These are phyloP conservation scores for Neuroterus valhalla DNA, from an alignment of 1,140 invertebrate species.

Conservation along the genomic window DNA sequence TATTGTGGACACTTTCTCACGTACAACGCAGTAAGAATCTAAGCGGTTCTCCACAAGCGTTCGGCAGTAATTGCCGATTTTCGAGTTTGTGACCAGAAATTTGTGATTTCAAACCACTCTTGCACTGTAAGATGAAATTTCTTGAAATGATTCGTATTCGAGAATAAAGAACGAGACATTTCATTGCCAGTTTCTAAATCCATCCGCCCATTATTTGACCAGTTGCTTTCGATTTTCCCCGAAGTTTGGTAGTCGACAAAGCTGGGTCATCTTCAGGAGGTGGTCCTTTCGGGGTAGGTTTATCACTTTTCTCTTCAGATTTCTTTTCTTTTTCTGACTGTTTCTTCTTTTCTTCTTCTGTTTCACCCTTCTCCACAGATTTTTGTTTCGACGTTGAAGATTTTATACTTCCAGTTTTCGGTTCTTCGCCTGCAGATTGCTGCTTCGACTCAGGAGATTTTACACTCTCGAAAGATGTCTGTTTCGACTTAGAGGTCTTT, in stretches of 20 bases:
- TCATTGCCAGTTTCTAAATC: constrained; percentile 73
- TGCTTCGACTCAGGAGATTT: too few species aligned
- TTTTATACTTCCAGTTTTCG: too few species aligned
- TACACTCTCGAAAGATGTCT: neutral
- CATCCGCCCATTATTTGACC: constrained; percentile 81
- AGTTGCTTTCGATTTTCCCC: constrained; percentile 81
- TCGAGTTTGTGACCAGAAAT: too few species aligned
- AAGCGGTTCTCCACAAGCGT: too few species aligned
- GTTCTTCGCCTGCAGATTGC: too few species aligned
- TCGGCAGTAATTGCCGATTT: too few species aligned
- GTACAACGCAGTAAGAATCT: too few species aligned
- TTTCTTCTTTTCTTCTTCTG: constrained; percentile 30
- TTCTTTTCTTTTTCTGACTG: constrained; percentile 40
- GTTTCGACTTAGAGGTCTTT: constrained; percentile 1
- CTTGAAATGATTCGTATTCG: too few species aligned
- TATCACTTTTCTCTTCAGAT: constrained; percentile 36
- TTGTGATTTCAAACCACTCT: too few species aligned
- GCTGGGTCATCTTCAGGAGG: constrained; percentile 37
- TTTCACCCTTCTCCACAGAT: constrained; percentile 32
- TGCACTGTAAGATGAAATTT: too few species aligned
- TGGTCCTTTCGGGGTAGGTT: constrained; percentile 29
- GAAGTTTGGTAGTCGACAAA: constrained; percentile 70
- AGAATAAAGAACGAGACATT: neutral
- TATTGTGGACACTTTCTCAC: too few species aligned
- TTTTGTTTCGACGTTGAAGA: too few species aligned